Evolutionary conservation across 2,888 invertebrate genomes (phyloP).

Genomic region (Diaphora mendica): DNA sequence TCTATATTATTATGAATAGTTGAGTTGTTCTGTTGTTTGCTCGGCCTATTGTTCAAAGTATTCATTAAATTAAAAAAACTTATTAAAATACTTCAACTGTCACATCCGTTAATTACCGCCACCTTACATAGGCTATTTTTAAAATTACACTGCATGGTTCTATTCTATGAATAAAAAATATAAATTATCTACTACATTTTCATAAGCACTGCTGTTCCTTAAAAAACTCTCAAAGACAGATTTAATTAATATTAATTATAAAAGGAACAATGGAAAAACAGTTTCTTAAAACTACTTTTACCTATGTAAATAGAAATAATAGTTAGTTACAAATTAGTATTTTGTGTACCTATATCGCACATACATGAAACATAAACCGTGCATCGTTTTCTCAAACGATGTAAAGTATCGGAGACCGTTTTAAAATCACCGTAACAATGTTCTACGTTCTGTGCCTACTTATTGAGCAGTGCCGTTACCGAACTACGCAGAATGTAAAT

Average conservation of each 20-base stretch:
- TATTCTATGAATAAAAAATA: background rate
- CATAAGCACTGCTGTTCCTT: background rate
- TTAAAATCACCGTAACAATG: constrained; percentile 52
- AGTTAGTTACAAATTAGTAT: constrained; percentile 4
- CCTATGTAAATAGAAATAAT: background rate
- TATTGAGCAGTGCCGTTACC: constrained; percentile 53
- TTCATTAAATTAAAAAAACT: background rate
- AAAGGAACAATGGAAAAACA: background rate
- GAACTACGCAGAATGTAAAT: constrained; percentile 51
- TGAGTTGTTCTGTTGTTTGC: background rate
- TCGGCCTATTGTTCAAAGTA: background rate
- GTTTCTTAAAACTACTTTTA: background rate
- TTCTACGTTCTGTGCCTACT: constrained; percentile 45
- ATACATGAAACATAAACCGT: background rate
- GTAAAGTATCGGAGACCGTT: constrained; percentile 42
- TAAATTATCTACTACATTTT: background rate
- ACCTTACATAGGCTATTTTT: background rate
- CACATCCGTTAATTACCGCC: background rate
- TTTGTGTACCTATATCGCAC: background rate
- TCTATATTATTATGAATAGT: background rate
- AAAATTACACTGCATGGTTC: background rate
- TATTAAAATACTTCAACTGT: constrained; percentile 2
- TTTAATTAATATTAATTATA: background rate
- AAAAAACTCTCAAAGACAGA: background rate
- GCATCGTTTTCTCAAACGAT: constrained; percentile 43